These are phyloP conservation scores for Apodemus sylvaticus DNA, from an alignment of 2,113 vertebrate species.

Conservation along the genomic window DNA sequence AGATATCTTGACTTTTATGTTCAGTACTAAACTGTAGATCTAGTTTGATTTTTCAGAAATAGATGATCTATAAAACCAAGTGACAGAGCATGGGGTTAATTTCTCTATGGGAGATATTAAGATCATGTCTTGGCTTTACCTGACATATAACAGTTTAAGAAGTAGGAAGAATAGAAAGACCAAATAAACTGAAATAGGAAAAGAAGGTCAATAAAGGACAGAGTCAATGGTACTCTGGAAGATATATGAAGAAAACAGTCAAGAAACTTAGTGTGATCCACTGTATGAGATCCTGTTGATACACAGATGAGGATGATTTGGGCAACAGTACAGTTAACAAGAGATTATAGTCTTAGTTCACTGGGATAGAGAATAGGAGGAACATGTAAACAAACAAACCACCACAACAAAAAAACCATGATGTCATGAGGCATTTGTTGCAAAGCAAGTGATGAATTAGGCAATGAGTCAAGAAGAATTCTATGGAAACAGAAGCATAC, in stretches of 20 bases:
- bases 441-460: background rate
- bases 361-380: background rate
- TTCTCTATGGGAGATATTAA: background rate
- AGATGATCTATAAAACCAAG: background rate
- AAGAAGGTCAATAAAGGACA: background rate
- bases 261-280: background rate
- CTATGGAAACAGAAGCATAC: background rate
- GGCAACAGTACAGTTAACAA: background rate
- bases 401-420: background rate
- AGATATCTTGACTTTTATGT: background rate
- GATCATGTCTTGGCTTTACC: background rate
- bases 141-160: background rate
- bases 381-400: background rate
- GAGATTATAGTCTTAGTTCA: background rate
- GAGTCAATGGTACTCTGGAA: background rate
- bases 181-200: background rate
- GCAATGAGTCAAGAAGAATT: background rate
- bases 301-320: background rate
- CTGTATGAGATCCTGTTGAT: background rate
- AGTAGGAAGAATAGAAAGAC: background rate
- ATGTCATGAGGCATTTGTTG: background rate
- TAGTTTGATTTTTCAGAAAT: background rate
- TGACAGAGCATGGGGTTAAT: background rate
- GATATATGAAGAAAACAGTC: background rate
- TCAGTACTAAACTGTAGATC: background rate